A percentile compares a stretch with the other conserved stretches of the same genome.
Evolutionary conservation across 2,113 vertebrate genomes (phyloP).

Genomic region (Oenanthe oenanthe): DNA sequence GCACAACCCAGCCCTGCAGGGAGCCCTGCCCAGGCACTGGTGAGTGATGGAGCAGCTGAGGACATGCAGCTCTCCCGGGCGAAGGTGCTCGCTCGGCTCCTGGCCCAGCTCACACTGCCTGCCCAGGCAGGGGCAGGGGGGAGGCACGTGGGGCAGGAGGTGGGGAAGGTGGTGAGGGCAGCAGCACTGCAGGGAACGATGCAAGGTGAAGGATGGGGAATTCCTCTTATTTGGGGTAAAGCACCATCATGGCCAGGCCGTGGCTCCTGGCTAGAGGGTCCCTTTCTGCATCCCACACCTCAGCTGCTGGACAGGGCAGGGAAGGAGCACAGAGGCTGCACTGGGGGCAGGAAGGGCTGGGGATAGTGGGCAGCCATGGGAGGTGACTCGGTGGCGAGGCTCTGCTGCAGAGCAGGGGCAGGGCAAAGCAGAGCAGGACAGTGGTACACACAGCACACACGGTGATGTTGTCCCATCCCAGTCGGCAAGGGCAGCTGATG

Average conservation of each 20-base stretch:
- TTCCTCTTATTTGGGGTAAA: background rate
- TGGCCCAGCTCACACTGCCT: background rate
- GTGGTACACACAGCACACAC: rapidly evolving
- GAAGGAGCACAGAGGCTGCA: background rate
- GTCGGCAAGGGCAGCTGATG: background rate
- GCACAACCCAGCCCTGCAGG: background rate
- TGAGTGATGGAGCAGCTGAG: background rate
- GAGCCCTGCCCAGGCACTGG: background rate
- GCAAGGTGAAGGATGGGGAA: background rate
- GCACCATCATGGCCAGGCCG: background rate
- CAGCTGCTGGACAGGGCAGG: rapidly evolving
- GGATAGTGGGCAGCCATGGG: background rate
- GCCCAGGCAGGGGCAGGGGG: background rate
- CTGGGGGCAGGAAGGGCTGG: background rate
- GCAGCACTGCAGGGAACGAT: background rate
- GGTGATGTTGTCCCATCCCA: background rate
- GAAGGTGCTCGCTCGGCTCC: rapidly evolving
- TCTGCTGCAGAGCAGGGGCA: background rate
- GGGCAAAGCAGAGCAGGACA: background rate
- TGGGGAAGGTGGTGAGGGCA: background rate
- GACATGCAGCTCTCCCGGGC: background rate
- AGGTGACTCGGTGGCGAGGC: rapidly evolving
- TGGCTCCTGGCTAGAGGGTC: background rate
- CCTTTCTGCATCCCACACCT: background rate
- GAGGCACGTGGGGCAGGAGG: rapidly evolving